phyloP scores from a whole-genome alignment of 1,140 invertebrate species.

The roundworm (Caenorhabditis elegans) region DNA sequence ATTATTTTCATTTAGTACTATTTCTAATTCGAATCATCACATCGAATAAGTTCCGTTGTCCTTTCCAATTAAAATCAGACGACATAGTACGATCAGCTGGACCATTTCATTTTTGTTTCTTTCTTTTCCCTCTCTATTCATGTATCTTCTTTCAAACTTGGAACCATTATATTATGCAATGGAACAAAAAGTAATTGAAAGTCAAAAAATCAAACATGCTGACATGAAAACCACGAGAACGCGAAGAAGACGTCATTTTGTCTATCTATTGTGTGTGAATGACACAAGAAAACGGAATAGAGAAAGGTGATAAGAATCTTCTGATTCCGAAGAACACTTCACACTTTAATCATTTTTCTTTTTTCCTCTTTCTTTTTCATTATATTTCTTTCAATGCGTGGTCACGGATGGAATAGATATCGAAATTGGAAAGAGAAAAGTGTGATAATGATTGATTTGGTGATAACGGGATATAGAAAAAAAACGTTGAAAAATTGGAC shows the following conservation, averaged over 20 bases:
- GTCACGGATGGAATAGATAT: background rate
- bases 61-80: background rate
- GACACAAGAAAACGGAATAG: background rate
- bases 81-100: constrained; percentile 5
- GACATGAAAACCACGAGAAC: background rate
- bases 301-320: too few relatives aligned
- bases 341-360: background rate
- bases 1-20: too few relatives aligned
- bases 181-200: background rate
- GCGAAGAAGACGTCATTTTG: background rate
- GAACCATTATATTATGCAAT: too few relatives aligned
- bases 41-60: background rate
- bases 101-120: too few relatives aligned
- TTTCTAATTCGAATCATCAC: background rate
- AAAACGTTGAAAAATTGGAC: background rate
- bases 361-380: background rate
- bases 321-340: constrained; percentile 14
- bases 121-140: too few relatives aligned
- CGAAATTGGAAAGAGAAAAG: background rate
- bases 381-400: background rate
- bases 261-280: background rate
- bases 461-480: background rate
- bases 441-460: constrained; percentile 16
- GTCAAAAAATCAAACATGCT: background rate
- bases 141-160: too few relatives aligned